A percentile compares a stretch with the other conserved stretches of the same genome.
Evolutionary conservation across 2,888 invertebrate genomes (phyloP).

Genomic region (Leuctra nigra): DNA sequence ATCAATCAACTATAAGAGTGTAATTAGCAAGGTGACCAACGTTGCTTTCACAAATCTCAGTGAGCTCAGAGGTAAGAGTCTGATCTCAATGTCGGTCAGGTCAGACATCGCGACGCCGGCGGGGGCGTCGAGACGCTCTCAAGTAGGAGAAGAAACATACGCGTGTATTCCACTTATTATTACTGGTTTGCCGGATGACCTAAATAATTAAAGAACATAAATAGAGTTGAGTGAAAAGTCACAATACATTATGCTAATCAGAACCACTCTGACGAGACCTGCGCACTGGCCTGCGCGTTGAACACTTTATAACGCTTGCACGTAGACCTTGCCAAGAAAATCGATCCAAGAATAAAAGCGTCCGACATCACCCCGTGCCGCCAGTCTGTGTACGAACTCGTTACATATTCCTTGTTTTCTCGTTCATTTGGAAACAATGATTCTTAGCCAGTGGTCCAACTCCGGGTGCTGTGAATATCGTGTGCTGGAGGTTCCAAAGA

Average conservation of each 20-base stretch:
- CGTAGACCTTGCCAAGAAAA: not conserved
- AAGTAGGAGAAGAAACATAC: not conserved
- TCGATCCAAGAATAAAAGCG: slow-evolving; percentile 15
- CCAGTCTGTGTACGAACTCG: not conserved
- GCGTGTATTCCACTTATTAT: too few relatives aligned
- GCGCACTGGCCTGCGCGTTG: slow-evolving; percentile 2
- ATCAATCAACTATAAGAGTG: too few relatives aligned
- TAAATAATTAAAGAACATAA: too few relatives aligned
- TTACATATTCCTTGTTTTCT: not conserved
- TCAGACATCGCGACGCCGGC: not conserved
- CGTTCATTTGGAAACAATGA: slow-evolving; percentile 18
- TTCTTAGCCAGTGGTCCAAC: slow-evolving; percentile 22
- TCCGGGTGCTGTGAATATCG: slow-evolving; percentile 26
- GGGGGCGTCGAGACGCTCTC: too few relatives aligned
- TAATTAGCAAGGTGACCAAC: too few relatives aligned
- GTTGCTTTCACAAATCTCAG: too few relatives aligned
- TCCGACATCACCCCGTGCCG: not conserved
- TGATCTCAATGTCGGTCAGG: too few relatives aligned
- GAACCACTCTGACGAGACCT: not conserved
- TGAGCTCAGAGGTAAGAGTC: too few relatives aligned
- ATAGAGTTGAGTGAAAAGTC: too few relatives aligned
- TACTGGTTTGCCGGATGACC: too few relatives aligned
- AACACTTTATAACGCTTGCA: not conserved
- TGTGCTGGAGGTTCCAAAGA: slow-evolving; percentile 22
- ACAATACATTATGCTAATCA: too few relatives aligned